Base-by-base conservation (phyloP, 1,140 invertebrate genomes). In the Chymomyza costata region DNA sequence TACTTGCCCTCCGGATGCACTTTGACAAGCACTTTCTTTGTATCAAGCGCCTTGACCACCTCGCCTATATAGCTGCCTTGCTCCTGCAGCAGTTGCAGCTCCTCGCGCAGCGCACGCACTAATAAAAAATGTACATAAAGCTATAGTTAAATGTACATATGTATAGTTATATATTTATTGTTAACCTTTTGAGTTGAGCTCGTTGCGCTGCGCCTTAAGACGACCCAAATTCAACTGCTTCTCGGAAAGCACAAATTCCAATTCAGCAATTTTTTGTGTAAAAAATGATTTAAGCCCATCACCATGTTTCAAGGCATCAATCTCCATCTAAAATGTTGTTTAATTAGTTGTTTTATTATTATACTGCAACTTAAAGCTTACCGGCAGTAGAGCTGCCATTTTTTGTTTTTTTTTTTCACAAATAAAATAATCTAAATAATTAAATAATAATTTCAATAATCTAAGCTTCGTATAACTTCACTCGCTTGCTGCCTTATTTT, bases 1-100 rank as follows among this genome's bases (percentile, higher is more conserved):
- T 99, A 99, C 83, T 99, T 99, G 3, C 97, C 97, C 90, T 99
- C 99, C 85, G 99, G 97, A 85, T 99, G 99, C 0, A 99, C 97
- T 88, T 99, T 99, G 54, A 99, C 99, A 49, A 99, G 18, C 13
- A 62, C 59, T 37, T 58, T 62, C 11, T 62, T 51, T 46, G 45
- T 62, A 7, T 62, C 59, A 6, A 62, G 45, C 0, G 59, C 41
- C 43, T 58, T 57, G 7, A 62, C 37, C 0, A 62, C 59, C 18
- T 62, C 59, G 17, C 54, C 59, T 13, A 62, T 43, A 10, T 62
- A 62, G 48, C 59, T 62, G 47, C 59, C 59, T 13, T 57, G 59
- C 14, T 62, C 59, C 18, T 52, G 59, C 48, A 62, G 28, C 31
- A 62, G 47, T 40, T 51, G 54, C 41, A 62, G 43, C 31, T 62